Conservation (phyloP, 53 echinoderm and acorn worm species). For the Hippasteria phrygiana region DNA sequence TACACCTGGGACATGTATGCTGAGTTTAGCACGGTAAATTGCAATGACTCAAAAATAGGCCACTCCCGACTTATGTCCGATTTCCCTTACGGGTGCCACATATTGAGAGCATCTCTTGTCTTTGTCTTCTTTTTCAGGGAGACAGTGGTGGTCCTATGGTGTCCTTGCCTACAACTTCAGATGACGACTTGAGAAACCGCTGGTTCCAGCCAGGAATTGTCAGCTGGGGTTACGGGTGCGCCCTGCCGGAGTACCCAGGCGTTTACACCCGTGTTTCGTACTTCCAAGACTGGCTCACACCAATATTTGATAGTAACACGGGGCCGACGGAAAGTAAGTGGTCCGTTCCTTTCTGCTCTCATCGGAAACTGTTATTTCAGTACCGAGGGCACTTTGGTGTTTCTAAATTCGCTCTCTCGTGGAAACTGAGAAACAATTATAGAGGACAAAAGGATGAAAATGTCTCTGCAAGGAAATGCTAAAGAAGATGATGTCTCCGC, state of each 20-base stretch:
- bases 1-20: slow-evolving; percentile 43
- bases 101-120: too few species aligned
- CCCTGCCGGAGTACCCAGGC: slow-evolving; percentile 70
- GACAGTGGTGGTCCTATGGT: slow-evolving; percentile 99
- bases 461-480: too few species aligned
- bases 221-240: slow-evolving; percentile 95
- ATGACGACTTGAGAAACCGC: slow-evolving; percentile 17
- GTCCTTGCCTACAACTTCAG: neutral
- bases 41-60: too few species aligned
- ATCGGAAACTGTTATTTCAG: too few species aligned
- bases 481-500: too few species aligned
- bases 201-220: slow-evolving; percentile 88
- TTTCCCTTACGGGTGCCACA: too few species aligned
- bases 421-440: too few species aligned
- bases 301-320: slow-evolving; percentile 65
- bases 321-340: slow-evolving; percentile 67
- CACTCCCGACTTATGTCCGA: too few species aligned
- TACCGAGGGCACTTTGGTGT: too few species aligned
- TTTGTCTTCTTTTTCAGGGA: slow-evolving; percentile 63
- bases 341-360: neutral
- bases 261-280: slow-evolving; percentile 87
- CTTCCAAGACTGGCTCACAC: slow-evolving; percentile 86
- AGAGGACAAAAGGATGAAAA: too few species aligned
- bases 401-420: too few species aligned
- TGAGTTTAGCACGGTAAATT: neutral